A percentile compares a stretch with the other conserved stretches of the same genome.
phyloP scores from a whole-genome alignment of 2,113 vertebrate genomes.

The Gasterosteus aculeatus region DNA sequence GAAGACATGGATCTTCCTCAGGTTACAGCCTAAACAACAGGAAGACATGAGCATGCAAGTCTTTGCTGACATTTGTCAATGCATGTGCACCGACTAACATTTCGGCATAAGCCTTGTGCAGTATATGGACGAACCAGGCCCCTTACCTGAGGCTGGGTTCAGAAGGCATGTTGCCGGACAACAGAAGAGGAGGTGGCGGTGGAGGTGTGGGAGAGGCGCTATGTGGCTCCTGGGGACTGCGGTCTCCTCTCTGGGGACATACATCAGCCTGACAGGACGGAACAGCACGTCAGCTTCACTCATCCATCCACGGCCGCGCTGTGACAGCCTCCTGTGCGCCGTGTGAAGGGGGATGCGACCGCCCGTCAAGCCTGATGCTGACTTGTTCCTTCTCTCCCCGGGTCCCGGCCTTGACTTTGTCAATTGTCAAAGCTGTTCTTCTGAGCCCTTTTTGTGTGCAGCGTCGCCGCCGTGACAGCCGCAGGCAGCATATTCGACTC shows the following conservation, averaged over 20 bases:
- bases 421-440: constrained; percentile 23
- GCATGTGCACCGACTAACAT: neutral
- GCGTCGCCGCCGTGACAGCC: constrained; percentile 4
- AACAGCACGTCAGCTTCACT: constrained; percentile 67
- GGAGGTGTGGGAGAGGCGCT: constrained; percentile 46
- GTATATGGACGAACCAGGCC: neutral
- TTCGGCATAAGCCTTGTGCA: neutral
- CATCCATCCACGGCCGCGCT: constrained; percentile 43
- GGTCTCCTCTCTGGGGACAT: constrained; percentile 67
- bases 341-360: constrained; percentile 61
- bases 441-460: constrained; percentile 20
- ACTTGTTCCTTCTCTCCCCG: constrained; percentile 28
- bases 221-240: constrained; percentile 61
- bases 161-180: constrained; percentile 89
- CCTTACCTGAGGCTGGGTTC: constrained; percentile 90
- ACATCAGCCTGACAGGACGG: constrained; percentile 73
- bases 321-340: constrained; percentile 48
- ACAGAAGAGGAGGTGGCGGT: constrained; percentile 47
- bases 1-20: constrained; percentile 11
- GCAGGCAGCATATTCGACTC: constrained; percentile 15
- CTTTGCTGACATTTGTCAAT: neutral
- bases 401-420: constrained; percentile 27
- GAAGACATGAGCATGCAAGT: neutral
- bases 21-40: constrained; percentile 2
- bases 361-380: constrained; percentile 37